Evolutionary conservation across 2,888 invertebrate species (phyloP).

Genomic region (Dasysyrphus tricinctus): DNA sequence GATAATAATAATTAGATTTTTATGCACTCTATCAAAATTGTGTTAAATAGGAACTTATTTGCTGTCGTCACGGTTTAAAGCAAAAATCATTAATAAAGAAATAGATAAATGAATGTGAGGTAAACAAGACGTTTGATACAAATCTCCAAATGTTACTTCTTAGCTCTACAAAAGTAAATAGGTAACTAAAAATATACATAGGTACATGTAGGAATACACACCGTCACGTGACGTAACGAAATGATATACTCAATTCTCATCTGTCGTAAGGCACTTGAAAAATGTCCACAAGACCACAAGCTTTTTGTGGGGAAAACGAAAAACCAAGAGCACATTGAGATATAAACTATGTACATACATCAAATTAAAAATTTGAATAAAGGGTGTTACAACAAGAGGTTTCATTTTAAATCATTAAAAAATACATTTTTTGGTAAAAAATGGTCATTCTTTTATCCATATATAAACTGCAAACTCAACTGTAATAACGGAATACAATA

Average conservation of each 20-base stretch:
- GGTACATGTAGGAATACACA: background rate
- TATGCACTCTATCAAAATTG: background rate
- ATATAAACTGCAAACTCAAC: too few species aligned
- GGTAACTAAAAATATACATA: background rate
- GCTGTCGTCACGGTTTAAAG: slow-evolving; percentile 17
- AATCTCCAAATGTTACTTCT: slow-evolving; percentile 20
- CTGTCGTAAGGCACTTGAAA: background rate
- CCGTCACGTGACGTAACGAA: background rate
- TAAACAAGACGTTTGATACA: slow-evolving; percentile 5
- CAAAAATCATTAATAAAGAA: too few species aligned
- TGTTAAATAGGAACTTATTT: slow-evolving; percentile 1
- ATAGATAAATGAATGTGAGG: background rate
- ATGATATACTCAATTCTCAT: background rate
- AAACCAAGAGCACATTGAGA: background rate
- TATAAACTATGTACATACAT: too few species aligned
- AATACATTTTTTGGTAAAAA: too few species aligned
- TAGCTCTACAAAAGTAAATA: slow-evolving; percentile 16
- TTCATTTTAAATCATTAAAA: too few species aligned
- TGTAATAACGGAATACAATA: too few species aligned
- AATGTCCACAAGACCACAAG: background rate
- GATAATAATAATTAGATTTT: slow-evolving; percentile 54
- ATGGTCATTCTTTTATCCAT: too few species aligned
- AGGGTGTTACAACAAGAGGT: too few species aligned
- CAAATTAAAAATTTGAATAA: too few species aligned
- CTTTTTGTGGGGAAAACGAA: background rate